A percentile compares a stretch with the other conserved stretches of the same genome.
phyloP scores from a whole-genome alignment of 1,140 invertebrate genomes.

The Drosophila pandora region DNA sequence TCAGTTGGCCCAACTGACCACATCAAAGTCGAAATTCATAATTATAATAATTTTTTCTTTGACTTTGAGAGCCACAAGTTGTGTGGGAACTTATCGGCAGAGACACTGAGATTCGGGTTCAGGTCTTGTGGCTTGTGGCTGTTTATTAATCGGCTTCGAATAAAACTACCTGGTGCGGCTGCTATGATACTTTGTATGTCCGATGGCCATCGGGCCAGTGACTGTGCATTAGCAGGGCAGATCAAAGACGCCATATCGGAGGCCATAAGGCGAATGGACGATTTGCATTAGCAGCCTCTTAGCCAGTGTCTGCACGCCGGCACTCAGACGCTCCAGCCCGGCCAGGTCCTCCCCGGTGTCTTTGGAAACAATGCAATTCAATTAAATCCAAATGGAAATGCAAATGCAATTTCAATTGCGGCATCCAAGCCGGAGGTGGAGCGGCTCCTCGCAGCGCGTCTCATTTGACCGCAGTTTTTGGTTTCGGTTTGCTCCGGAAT shows the following conservation, averaged over 20 bases:
- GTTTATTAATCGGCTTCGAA: neutral
- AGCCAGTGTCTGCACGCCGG: neutral
- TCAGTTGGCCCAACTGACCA: neutral
- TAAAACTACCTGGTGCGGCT: neutral
- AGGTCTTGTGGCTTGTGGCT: neutral
- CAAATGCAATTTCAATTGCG: slow-evolving; percentile 72
- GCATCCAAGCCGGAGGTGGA: slow-evolving; percentile 16
- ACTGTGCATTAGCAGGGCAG: slow-evolving; percentile 5
- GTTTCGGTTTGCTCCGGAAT: neutral
- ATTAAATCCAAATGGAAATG: slow-evolving; percentile 63
- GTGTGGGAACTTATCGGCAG: neutral
- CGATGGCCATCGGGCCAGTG: neutral
- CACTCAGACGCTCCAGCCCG: neutral
- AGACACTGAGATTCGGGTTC: neutral
- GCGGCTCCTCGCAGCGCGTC: slow-evolving; percentile 18
- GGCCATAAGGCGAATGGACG: slow-evolving; percentile 34
- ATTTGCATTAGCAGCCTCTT: slow-evolving; percentile 15
- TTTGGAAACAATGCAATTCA: slow-evolving; percentile 69
- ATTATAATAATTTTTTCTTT: slow-evolving; percentile 6
- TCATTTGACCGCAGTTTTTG: slow-evolving; percentile 65
- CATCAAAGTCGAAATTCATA: slow-evolving; percentile 10
- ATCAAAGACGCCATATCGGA: slow-evolving; percentile 21
- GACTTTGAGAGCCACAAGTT: neutral
- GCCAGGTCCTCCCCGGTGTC: slow-evolving; percentile 1
- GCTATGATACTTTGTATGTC: neutral